Evolutionary conservation across 2,888 invertebrate species (phyloP), one percentile per base, ranked within the genome.

Genomic region (Pediacus dermestoides): DNA sequence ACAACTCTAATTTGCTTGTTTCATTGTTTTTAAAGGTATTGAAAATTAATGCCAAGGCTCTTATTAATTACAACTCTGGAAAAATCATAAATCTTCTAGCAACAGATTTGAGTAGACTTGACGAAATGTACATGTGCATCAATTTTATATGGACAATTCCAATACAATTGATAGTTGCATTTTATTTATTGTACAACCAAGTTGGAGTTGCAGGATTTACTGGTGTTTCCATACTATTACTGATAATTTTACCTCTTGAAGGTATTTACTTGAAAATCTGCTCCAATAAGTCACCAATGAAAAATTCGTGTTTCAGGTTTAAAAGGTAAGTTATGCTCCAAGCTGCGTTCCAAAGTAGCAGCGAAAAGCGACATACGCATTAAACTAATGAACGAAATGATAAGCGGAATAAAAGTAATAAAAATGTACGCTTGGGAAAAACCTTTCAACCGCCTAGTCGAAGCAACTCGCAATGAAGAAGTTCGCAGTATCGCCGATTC

Each of bases 361-460:
- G 9, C 9, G 10, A 4, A 31, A 31, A 8, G 16, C 4, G 31
- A 31, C 16, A 6, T n/a, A 3, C 4, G 31, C n/a, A 31, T 16
- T 3, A 31, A 31, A 16, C 9, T 31, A 4, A 31, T 31, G 16
- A 31, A 14, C n/a, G 15, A 16, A 13, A 31, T 31, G 6, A 16
- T 31, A 6, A 8, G 4, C 4, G 31, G 31, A 14, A 31, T 31
- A 9, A 7, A 31, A 13, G 15, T 14, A 16, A 31, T 31, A 14
- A 31, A 31, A 31, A 31, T 31, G 31, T 31, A 31, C 9, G 31
- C 31, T 16, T 31, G 31, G 31, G 31, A 31, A 31, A 31, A 31
- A 14, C 31, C 31, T 7, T 31, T 31, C 16, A 9, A 6, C 6
- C 6, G 4, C 4, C 2, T 31, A 16, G 16, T 31, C 3, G 3